Base-by-base conservation (phyloP, 2,797 vertebrate species). In the Benthosema pterotum region DNA sequence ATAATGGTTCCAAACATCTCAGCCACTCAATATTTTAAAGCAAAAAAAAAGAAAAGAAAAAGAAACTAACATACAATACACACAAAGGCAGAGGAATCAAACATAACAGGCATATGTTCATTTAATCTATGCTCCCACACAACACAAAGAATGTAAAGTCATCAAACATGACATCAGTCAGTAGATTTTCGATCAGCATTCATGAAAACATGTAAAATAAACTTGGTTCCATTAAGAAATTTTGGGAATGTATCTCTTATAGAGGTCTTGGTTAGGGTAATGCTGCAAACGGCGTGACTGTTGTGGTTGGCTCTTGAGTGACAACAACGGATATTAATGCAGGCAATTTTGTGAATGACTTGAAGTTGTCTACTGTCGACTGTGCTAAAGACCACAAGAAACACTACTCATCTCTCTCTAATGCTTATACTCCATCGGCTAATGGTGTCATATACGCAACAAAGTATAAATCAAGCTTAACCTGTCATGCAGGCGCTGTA, bases 401-500 rank as follows among this genome's bases (percentile, higher is more conserved):
- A 83, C 82, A 76, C 57, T 43, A 75, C 67, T 75, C 50, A 4
- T 52, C 74, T 80, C 77, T 89, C 32, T 38, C 32, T 38, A 38
- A 38, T 38, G 8, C 32, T 38, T 38, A 38, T 38, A 38, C 32
- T 11, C 32, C 32, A 38, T 38, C 32, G 5, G 32, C 32, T 38
- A 38, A 38, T 38, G 32, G 32, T 38, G 32, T 38, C 32, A 2
- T 38, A 38, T 38, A 38, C 8, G 7, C 32, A 38, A 38, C 32
- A 38, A 38, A 5, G 8, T 46, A 13, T 13, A 46, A 13, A 38
- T 38, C 32, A 87, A 80, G 79, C 84, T 74, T 74, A 72, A 85
- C 80, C 88, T 76, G 84, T 77, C 87, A 86, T 84, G 87, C 87
- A 88, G 88, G 84, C 48, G 81, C 81, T 2, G 73, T 86, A 87